Conservation (phyloP, 23 tunicate genomes). For the Styela plicata region DNA sequence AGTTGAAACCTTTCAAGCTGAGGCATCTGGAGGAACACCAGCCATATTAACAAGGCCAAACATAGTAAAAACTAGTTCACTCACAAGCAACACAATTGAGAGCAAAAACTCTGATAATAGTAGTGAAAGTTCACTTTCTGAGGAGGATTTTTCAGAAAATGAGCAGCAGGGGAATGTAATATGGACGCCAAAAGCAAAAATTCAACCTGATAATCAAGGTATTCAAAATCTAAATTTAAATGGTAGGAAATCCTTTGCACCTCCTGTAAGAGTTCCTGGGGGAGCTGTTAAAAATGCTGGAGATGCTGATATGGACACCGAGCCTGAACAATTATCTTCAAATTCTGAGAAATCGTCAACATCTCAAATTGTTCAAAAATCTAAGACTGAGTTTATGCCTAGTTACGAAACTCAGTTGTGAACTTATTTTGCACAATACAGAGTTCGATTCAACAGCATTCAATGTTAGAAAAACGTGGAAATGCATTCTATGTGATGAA, state of each 20-base stretch:
- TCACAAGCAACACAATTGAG: background rate
- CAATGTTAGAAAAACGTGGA: too few species aligned
- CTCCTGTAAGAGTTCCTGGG: constrained; percentile 5
- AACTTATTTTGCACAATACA: background rate
- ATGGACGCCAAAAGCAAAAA: constrained; percentile 29
- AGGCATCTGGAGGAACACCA: background rate
- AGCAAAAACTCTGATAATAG: background rate
- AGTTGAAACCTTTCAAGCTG: constrained; percentile 12
- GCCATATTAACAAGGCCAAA: background rate
- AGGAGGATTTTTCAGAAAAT: background rate
- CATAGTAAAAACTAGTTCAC: background rate
- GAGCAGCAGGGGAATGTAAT: background rate
- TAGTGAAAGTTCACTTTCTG: background rate
- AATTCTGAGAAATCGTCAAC: background rate
- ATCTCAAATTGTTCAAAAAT: background rate
- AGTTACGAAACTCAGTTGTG: background rate
- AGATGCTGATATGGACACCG: background rate
- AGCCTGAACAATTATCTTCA: background rate
- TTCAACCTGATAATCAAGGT: background rate
- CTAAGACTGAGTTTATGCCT: background rate
- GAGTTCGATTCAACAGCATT: too few species aligned
- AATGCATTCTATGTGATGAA: too few species aligned
- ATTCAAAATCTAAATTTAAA: background rate
- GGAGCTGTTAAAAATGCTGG: constrained; percentile 17
- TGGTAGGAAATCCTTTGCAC: background rate